Evolutionary conservation across 2,888 invertebrate genomes (phyloP).

Genomic region (Pediacus dermestoides): DNA sequence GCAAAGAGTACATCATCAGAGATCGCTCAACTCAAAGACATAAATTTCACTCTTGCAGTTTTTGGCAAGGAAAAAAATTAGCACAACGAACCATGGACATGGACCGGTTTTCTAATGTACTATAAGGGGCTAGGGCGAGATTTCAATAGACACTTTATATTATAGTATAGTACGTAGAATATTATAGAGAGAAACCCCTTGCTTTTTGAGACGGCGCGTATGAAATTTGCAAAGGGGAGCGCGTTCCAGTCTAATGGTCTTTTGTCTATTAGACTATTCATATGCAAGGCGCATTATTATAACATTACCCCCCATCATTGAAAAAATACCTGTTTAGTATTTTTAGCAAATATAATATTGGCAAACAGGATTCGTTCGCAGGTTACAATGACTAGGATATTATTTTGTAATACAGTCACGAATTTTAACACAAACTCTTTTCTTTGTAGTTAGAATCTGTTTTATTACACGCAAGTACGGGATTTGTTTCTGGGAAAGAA

Average conservation of each 20-base stretch:
- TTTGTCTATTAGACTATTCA: constrained; percentile 35
- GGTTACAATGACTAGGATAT: too few species aligned
- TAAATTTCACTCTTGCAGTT: too few species aligned
- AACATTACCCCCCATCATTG: constrained; percentile 19
- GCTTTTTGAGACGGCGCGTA: too few species aligned
- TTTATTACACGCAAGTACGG: too few species aligned
- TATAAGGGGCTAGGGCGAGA: constrained; percentile 26
- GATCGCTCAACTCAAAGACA: too few species aligned
- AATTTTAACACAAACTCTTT: too few species aligned
- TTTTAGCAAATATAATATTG: too few species aligned
- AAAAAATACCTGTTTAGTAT: constrained; percentile 35
- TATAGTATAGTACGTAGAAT: constrained; percentile 22
- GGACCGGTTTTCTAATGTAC: constrained; percentile 24
- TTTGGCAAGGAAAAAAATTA: constrained; percentile 29
- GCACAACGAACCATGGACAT: constrained; percentile 28
- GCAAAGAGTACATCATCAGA: too few species aligned
- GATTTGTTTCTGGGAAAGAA: too few species aligned
- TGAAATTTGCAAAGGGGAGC: constrained; percentile 36
- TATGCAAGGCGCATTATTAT: constrained; percentile 22
- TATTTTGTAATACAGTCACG: too few species aligned
- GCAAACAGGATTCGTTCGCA: too few species aligned
- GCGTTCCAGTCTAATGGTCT: constrained; percentile 33
- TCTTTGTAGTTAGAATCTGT: too few species aligned
- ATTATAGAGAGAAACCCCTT: constrained; percentile 10
- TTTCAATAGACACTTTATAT: constrained; percentile 28